These are phyloP conservation scores for Poecilus cupreus DNA, from an alignment of 2,888 invertebrate species.

Conservation along the genomic window DNA sequence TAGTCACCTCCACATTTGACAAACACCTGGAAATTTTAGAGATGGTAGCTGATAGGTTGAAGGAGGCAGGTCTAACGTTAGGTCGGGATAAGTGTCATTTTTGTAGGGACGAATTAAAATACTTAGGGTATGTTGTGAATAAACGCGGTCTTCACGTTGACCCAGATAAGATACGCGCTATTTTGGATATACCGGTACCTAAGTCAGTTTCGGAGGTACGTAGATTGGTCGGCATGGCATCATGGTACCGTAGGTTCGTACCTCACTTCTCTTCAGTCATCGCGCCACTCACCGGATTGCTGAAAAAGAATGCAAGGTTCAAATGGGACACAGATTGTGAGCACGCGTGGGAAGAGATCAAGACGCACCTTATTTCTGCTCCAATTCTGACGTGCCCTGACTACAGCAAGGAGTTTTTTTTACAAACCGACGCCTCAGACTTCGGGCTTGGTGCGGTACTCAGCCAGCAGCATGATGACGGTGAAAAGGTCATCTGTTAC, in stretches of 20 bases:
- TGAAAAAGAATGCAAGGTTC: background rate
- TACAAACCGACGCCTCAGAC: background rate
- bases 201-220: constrained; percentile 28
- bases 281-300: background rate
- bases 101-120: constrained; percentile 60
- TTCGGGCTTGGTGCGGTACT: constrained; percentile 8
- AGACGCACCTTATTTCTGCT: background rate
- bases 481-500: background rate
- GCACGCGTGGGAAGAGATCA: background rate
- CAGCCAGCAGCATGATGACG: background rate
- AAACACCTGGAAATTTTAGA: constrained; percentile 50
- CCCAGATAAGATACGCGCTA: constrained; percentile 54
- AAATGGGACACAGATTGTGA: background rate
- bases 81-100: constrained; percentile 62
- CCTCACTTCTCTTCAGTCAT: constrained; percentile 8
- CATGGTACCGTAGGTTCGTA: constrained; percentile 45
- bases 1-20: constrained; percentile 47
- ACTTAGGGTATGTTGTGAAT: constrained; percentile 65
- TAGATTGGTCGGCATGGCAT: constrained; percentile 53
- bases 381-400: constrained; percentile 13
- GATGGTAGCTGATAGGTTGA: background rate
- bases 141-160: constrained; percentile 60
- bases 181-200: constrained; percentile 56
- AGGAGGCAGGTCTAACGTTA: constrained; percentile 57
- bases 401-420: background rate